These are phyloP conservation scores for Gryllus bimaculatus DNA, from an alignment of 1,140 invertebrate species.

Conservation along the genomic window DNA sequence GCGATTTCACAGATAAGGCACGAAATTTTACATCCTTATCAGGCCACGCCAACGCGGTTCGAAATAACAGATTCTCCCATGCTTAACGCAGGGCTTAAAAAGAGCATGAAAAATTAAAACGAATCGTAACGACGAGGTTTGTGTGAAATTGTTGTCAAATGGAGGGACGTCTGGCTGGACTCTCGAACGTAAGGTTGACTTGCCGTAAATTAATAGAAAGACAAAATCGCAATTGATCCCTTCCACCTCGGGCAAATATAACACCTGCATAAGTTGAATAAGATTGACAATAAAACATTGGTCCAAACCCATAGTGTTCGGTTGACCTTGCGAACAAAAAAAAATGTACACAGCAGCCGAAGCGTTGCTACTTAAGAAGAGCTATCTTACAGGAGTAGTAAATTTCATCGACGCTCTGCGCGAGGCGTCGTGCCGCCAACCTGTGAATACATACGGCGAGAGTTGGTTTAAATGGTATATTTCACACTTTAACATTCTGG, in stretches of 20 bases:
- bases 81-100: neutral
- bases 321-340: neutral
- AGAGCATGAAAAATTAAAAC: neutral
- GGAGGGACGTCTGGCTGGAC: neutral
- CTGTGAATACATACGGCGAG: neutral
- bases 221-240: neutral
- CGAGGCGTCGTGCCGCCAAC: neutral
- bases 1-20: neutral
- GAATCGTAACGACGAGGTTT: neutral
- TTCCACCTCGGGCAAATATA: neutral
- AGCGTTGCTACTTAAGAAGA: neutral
- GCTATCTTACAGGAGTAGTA: neutral
- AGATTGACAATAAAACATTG: neutral
- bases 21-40: neutral
- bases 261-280: constrained; percentile 4
- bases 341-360: neutral
- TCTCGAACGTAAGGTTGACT: neutral
- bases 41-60: neutral
- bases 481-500: constrained; percentile 4
- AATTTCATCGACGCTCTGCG: neutral
- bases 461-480: neutral
- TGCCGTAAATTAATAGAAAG: constrained; percentile 1
- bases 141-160: constrained; percentile 1
- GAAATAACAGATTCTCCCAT: neutral
- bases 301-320: neutral